Conservation (phyloP, 2,113 vertebrate species). For the Cyprinodon brontotheroides region DNA sequence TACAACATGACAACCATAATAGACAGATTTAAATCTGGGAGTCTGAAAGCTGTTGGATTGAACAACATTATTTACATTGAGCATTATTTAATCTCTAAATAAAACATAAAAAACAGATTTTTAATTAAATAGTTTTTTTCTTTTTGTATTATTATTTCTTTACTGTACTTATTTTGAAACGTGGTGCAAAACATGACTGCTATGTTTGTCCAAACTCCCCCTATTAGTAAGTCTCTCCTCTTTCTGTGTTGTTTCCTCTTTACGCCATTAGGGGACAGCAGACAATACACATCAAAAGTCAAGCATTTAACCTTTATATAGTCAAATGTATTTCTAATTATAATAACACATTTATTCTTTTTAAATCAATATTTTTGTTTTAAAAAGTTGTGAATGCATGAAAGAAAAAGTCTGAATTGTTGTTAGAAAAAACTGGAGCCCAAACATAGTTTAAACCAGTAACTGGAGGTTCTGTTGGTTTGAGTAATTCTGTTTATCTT, state of each 20-base stretch:
- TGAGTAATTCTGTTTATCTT: not conserved
- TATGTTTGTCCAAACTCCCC: too few relatives aligned
- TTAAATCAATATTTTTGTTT: not conserved
- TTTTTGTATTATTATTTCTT: not conserved
- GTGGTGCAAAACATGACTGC: too few relatives aligned
- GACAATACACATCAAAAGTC: not conserved
- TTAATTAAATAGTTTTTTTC: not conserved
- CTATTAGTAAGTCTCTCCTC: too few relatives aligned
- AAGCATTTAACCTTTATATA: not conserved
- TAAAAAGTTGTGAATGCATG: not conserved
- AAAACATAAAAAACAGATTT: not conserved
- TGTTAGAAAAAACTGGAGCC: not conserved
- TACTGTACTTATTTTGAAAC: too few relatives aligned
- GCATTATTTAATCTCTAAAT: not conserved
- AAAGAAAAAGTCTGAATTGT: not conserved
- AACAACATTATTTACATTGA: not conserved
- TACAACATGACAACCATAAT: not conserved
- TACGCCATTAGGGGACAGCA: not conserved
- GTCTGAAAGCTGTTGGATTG: not conserved
- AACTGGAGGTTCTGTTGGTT: not conserved
- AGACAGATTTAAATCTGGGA: not conserved
- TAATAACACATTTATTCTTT: not conserved
- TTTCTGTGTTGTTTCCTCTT: not conserved
- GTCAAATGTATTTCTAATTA: not conserved
- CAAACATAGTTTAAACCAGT: not conserved